phyloP scores from a whole-genome alignment of 2,797 vertebrate species.

The Phataginus tricuspis region DNA sequence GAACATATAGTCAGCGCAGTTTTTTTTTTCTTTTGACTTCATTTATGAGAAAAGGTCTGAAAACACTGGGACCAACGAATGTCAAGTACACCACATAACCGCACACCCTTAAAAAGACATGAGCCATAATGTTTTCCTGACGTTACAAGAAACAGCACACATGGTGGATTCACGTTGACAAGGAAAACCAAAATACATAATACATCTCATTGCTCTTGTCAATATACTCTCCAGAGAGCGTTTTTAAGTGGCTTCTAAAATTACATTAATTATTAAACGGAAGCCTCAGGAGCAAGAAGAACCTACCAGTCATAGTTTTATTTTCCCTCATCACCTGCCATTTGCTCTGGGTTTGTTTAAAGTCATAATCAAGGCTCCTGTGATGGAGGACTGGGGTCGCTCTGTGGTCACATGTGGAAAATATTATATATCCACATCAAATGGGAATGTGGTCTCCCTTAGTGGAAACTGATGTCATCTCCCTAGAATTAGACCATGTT shows the following conservation, averaged over 20 bases:
- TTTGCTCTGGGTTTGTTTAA: conserved; percentile 35
- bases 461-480: conserved; percentile 41
- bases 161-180: background rate
- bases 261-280: conserved; percentile 20
- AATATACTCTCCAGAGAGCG: background rate
- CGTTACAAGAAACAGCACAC: background rate
- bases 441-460: conserved; percentile 45
- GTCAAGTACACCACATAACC: background rate
- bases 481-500: conserved; percentile 19
- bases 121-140: background rate
- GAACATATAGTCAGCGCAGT: background rate
- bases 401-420: conserved; percentile 64
- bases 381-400: background rate
- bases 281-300: background rate
- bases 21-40: background rate
- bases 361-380: background rate
- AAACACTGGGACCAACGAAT: background rate
- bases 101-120: background rate
- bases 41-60: background rate
- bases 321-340: conserved; percentile 18
- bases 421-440: conserved; percentile 65
- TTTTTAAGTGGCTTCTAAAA: conserved; percentile 43
- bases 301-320: background rate
- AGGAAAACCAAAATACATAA: background rate
- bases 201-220: background rate